Evolutionary conservation across 2,113 vertebrate species (phyloP), one percentile per base, ranked within the genome.

Genomic region (Hymenochirus boettgeri): DNA sequence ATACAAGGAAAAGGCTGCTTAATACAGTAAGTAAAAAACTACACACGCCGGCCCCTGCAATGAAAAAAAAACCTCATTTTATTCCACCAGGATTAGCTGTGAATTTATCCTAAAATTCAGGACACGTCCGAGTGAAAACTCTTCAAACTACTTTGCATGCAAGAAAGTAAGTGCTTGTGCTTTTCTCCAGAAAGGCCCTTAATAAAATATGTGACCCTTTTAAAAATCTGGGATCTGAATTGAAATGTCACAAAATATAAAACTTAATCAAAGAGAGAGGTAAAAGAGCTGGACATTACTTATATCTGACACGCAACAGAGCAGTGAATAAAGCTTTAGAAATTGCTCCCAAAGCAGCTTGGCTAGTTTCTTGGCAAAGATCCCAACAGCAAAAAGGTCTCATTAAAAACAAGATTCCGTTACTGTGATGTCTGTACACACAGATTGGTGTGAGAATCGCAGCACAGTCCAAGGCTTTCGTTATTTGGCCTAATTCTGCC

Each of bases 381-480:
- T 71, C 57, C 35, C 58, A 74, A 75, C 15, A 64, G 58, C n/a
- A 72, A 69, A 66, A 70, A 66, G 12, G 31, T 61, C 25, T 61
- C 62, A 5, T 4, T 75, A 63, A 73, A 75, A 73, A 37, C 23
- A 62, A 74, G 77, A 73, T 55, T 60, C 61, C 33, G 60, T 7
- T n/a, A n/a, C n/a, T n/a, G n/a, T n/a, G n/a, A n/a, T n/a, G n/a
- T n/a, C n/a, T n/a, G n/a, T n/a, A n/a, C n/a, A n/a, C n/a, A n/a
- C n/a, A n/a, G n/a, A n/a, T n/a, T n/a, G n/a, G n/a, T n/a, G n/a
- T n/a, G n/a, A n/a, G n/a, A n/a, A n/a, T n/a, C n/a, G n/a, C n/a
- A n/a, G n/a, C n/a, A n/a, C n/a, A n/a, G n/a, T n/a, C n/a, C n/a
- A n/a, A n/a, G n/a, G n/a, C n/a, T n/a, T n/a, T n/a, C n/a, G n/a